Percentiles rank a stretch among this genome's conserved stretches.
Evolutionary conservation across 2,888 invertebrate genomes (phyloP).

Genomic region (Tholera decimalis): DNA sequence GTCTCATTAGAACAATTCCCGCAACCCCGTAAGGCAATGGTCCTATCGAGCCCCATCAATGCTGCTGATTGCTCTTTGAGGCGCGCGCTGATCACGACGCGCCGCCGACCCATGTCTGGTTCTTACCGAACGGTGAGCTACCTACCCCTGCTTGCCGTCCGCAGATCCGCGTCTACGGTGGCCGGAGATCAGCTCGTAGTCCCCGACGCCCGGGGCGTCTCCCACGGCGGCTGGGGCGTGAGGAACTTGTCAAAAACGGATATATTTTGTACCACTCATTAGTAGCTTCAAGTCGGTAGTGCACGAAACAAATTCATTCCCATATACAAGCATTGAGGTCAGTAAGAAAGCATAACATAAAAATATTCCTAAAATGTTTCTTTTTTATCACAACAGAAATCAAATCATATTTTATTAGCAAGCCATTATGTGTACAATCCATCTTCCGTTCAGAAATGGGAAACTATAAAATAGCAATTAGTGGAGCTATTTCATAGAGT

Average conservation of each 20-base stretch:
- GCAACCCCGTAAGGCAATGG: too few relatives aligned
- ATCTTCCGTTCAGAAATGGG: constrained; percentile 72
- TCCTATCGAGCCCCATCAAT: too few relatives aligned
- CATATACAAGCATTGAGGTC: constrained; percentile 40
- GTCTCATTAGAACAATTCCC: too few relatives aligned
- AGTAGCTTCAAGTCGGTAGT: not conserved
- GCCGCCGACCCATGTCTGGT: too few relatives aligned
- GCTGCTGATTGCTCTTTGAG: too few relatives aligned
- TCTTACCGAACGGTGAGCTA: too few relatives aligned
- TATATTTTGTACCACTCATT: not conserved
- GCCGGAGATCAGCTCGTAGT: too few relatives aligned
- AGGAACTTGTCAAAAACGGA: not conserved
- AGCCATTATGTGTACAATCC: constrained; percentile 62
- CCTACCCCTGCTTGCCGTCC: too few relatives aligned
- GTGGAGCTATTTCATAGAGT: constrained; percentile 67
- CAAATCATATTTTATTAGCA: constrained; percentile 57
- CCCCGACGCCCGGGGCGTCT: too few relatives aligned
- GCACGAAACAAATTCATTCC: constrained; percentile 12
- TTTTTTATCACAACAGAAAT: constrained; percentile 43
- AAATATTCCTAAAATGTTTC: constrained; percentile 21
- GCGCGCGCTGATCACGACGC: too few relatives aligned
- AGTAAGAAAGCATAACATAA: constrained; percentile 37
- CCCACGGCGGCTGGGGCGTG: too few relatives aligned
- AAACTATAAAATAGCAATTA: constrained; percentile 76
- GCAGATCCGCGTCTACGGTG: too few relatives aligned